Evolutionary conservation across 2,888 invertebrate species (phyloP).

Genomic region (Drosophila algonquin): DNA sequence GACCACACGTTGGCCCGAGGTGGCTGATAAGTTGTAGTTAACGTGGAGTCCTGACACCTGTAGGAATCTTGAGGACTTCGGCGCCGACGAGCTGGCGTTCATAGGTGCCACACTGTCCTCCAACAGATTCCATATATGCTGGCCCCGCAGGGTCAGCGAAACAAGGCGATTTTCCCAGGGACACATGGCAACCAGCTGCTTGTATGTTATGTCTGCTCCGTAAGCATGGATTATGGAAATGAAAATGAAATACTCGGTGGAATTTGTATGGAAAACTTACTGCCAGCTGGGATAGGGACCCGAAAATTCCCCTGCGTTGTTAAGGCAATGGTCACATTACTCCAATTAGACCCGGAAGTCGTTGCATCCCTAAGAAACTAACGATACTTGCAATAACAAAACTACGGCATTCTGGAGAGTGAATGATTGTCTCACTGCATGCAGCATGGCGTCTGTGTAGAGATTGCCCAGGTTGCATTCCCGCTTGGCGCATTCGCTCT

Average conservation of each 20-base stretch:
- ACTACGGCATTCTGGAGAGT: not conserved
- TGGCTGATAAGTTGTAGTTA: slow-evolving; percentile 86
- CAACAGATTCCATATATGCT: slow-evolving; percentile 86
- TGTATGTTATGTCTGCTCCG: slow-evolving; percentile 87
- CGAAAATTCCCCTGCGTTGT: slow-evolving; percentile 89
- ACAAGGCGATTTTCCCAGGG: slow-evolving; percentile 92
- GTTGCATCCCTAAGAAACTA: slow-evolving; percentile 63
- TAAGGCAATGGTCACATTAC: slow-evolving; percentile 88
- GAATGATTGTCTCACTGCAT: slow-evolving; percentile 85
- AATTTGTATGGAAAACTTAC: slow-evolving; percentile 83
- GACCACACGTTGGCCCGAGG: slow-evolving; percentile 86
- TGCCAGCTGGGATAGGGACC: slow-evolving; percentile 87
- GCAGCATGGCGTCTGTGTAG: slow-evolving; percentile 88
- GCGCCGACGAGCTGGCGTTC: slow-evolving; percentile 45
- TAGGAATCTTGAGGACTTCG: slow-evolving; percentile 78
- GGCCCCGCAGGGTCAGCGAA: slow-evolving; percentile 88
- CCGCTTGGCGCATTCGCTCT: slow-evolving; percentile 85
- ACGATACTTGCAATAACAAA: not conserved
- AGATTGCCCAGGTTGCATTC: slow-evolving; percentile 91
- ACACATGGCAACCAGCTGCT: slow-evolving; percentile 87
- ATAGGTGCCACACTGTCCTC: slow-evolving; percentile 85
- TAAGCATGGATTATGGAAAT: not conserved
- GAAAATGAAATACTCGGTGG: not conserved
- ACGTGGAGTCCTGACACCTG: slow-evolving; percentile 86
- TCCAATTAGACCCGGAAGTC: slow-evolving; percentile 85